Percentiles rank a stretch among this genome's conserved stretches.
Evolutionary conservation across 1,140 invertebrate species (phyloP).

Genomic region (Lasioglossum baleicum): DNA sequence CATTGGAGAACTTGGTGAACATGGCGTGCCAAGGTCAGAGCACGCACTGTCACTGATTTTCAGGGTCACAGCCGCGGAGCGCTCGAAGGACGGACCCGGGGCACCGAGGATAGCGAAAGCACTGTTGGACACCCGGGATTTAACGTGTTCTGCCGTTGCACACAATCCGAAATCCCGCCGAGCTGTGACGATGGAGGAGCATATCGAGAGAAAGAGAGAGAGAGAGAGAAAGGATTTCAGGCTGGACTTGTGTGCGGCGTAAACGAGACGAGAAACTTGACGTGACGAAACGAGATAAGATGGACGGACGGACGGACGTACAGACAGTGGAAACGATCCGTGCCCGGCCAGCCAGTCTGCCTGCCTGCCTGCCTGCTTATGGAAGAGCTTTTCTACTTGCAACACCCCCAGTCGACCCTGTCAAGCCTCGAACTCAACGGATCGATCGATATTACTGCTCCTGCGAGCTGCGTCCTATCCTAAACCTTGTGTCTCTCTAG

Average conservation of each 20-base stretch:
- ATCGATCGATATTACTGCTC: constrained; percentile 79
- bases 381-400: constrained; percentile 53
- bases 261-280: not conserved
- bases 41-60: constrained; percentile 50
- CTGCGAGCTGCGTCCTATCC: constrained; percentile 68
- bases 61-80: constrained; percentile 40
- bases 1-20: constrained; percentile 40
- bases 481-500: constrained; percentile 73
- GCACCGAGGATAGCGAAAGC: too few relatives aligned
- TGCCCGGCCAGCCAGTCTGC: constrained; percentile 60
- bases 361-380: constrained; percentile 60
- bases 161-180: not conserved
- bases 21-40: constrained; percentile 48
- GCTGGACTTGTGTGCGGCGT: not conserved
- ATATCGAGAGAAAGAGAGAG: not conserved
- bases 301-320: constrained; percentile 40
- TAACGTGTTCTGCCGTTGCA: not conserved
- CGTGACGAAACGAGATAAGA: constrained; percentile 15
- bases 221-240: not conserved
- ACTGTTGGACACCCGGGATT: not conserved
- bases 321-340: constrained; percentile 53
- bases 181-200: not conserved
- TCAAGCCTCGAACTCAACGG: constrained; percentile 65
- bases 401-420: constrained; percentile 59
- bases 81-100: too few relatives aligned